Base-by-base conservation (phyloP, 2,888 invertebrate genomes). In the Tortricodes alternella region DNA sequence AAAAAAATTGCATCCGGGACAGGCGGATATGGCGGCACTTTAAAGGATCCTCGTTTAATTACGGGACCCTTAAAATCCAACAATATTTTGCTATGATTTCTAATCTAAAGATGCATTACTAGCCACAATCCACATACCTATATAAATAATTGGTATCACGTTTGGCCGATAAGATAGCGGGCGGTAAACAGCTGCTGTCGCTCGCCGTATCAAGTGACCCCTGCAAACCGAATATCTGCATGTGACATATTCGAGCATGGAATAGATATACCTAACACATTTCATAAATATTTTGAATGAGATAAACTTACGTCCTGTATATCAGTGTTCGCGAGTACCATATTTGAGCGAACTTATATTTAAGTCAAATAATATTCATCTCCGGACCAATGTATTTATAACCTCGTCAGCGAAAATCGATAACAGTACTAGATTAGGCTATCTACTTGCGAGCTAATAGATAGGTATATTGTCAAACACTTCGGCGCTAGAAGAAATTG, bases 151-250 rank as follows among this genome's bases (percentile, higher is more conserved):
- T 53, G 56, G 60, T 67, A 67, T 66, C 64, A 51, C 59, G 53
- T 65, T 60, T 50, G 39, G 44, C 51, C 57, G 71, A 74, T 74
- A 72, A 74, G 73, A 73, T 74, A 72, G 64, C 61, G 52, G 46
- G 38, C 50, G 52, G 60, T 63, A 65, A 64, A 70, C 68, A 73
- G 67, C 67, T 66, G 67, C 69, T 70, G 77, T 73, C 68, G 46
- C 70, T 73, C 68, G 46, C 70, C 67, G 68, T 67, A 66, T 70
- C 67, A 61, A 62, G 43, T 70, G 72, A 65, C 65, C 68, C 62
- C 62, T 62, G 53, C 41, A 48, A 48, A 55, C 16, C 24, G 34
- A 53, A 24, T 32, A 43, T 21, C 27, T 48, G 27, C 41, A 43
- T 53, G 21, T 46, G 55, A 41, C 55, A 49, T 43, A 34, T 48